Evolutionary conservation across 2,113 vertebrate species (phyloP).

Genomic region (Hippocampus mohnikei): DNA sequence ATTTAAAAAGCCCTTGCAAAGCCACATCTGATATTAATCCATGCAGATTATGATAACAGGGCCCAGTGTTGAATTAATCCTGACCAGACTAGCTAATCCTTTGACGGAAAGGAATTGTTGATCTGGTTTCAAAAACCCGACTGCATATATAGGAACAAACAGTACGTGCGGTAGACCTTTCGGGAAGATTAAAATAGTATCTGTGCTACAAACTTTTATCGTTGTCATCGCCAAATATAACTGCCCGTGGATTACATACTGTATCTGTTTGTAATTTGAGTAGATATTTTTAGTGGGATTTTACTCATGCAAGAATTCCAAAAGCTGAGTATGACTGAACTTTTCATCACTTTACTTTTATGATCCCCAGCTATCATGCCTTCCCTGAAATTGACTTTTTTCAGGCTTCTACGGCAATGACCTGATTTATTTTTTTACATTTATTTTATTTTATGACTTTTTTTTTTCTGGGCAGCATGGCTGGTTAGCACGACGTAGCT

Average conservation of each 20-base stretch:
- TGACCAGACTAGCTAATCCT: conserved; percentile 60
- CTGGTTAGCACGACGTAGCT: not conserved
- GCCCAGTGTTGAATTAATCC: conserved; percentile 68
- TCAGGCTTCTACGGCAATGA: not conserved
- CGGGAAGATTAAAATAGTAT: not conserved
- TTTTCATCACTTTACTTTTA: not conserved
- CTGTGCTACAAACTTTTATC: not conserved
- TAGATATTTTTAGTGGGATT: not conserved
- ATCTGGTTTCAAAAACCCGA: conserved; percentile 37
- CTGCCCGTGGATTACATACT: not conserved
- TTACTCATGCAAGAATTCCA: not conserved
- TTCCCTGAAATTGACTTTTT: not conserved
- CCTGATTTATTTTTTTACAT: not conserved
- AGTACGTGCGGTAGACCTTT: conserved; percentile 5
- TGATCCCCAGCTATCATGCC: not conserved
- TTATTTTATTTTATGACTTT: not conserved
- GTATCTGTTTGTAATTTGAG: not conserved
- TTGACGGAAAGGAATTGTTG: conserved; percentile 48
- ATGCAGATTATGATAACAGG: conserved; percentile 70
- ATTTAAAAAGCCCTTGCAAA: conserved; percentile 33
- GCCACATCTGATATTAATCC: conserved; percentile 65
- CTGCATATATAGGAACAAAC: conserved; percentile 28
- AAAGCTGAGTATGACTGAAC: too few species aligned
- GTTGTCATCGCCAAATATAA: not conserved
- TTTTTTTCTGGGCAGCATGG: too few species aligned